Percentiles rank a stretch among this genome's conserved stretches.
These are phyloP conservation scores for Chironomus tentans DNA, from an alignment of 2,888 invertebrate species.

Conservation along the genomic window DNA sequence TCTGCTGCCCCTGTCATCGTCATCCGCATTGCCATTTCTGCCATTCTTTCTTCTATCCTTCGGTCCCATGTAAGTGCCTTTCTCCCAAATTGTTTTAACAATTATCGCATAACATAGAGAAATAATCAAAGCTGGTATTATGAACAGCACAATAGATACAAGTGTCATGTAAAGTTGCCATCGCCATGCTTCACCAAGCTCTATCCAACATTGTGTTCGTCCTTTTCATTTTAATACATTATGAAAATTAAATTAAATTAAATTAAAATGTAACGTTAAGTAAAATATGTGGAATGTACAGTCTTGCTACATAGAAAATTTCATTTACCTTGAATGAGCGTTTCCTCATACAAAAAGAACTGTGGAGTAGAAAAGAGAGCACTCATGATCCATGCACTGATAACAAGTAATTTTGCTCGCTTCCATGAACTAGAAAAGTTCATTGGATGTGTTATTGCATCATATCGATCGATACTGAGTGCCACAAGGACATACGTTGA, in stretches of 20 bases:
- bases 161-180: constrained; percentile 87
- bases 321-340: constrained; percentile 58
- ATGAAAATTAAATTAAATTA: neutral
- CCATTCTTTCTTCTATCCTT: constrained; percentile 32
- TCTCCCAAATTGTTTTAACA: constrained; percentile 86
- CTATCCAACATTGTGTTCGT: constrained; percentile 81
- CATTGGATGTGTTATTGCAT: constrained; percentile 90
- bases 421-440: constrained; percentile 87
- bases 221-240: constrained; percentile 35
- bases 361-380: constrained; percentile 74
- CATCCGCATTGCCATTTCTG: neutral
- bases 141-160: constrained; percentile 72
- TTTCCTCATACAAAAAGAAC: constrained; percentile 71
- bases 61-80: constrained; percentile 44
- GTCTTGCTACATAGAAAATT: neutral
- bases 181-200: constrained; percentile 58
- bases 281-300: too few species aligned
- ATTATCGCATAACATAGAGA: constrained; percentile 85
- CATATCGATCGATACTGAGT: constrained; percentile 84
- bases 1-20: constrained; percentile 48
- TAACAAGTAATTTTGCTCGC: constrained; percentile 68
- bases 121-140: constrained; percentile 78
- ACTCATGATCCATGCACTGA: constrained; percentile 74
- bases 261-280: neutral
- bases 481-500: constrained; percentile 89